Percentiles rank a stretch among this genome's conserved stretches.
phyloP scores from a whole-genome alignment of 2,113 vertebrate genomes.

The Astur gentilis region DNA sequence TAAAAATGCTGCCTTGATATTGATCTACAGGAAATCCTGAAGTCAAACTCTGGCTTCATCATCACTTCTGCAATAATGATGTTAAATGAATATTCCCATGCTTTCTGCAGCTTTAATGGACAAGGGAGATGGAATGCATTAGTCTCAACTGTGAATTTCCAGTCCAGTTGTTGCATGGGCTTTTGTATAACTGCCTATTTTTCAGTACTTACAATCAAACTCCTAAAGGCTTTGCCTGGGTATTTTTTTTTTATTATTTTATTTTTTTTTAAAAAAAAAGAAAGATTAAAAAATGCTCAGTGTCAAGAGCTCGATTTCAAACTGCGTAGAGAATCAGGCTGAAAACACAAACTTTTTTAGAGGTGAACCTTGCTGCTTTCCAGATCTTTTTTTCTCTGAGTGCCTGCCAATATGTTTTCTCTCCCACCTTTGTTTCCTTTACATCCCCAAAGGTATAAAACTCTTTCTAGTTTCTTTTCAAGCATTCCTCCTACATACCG shows the following conservation, averaged over 20 bases:
- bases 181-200: not conserved
- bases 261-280: not conserved
- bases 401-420: not conserved
- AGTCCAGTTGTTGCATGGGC: not conserved
- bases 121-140: not conserved
- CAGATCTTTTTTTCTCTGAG: not conserved
- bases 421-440: not conserved
- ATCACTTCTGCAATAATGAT: not conserved
- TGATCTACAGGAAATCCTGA: not conserved
- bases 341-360: not conserved
- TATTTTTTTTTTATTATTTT: not conserved
- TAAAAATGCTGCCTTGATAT: not conserved
- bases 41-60: not conserved
- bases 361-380: not conserved
- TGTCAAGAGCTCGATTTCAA: not conserved
- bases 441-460: not conserved
- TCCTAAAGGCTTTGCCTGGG: not conserved
- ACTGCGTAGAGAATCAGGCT: not conserved
- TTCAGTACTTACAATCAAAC: not conserved
- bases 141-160: not conserved
- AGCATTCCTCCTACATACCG: accelerated
- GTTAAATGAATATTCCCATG: not conserved
- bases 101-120: not conserved
- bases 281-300: not conserved
- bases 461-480: not conserved